Evolutionary conservation across 2,888 invertebrate species (phyloP).

Genomic region (Melanostoma scalare): DNA sequence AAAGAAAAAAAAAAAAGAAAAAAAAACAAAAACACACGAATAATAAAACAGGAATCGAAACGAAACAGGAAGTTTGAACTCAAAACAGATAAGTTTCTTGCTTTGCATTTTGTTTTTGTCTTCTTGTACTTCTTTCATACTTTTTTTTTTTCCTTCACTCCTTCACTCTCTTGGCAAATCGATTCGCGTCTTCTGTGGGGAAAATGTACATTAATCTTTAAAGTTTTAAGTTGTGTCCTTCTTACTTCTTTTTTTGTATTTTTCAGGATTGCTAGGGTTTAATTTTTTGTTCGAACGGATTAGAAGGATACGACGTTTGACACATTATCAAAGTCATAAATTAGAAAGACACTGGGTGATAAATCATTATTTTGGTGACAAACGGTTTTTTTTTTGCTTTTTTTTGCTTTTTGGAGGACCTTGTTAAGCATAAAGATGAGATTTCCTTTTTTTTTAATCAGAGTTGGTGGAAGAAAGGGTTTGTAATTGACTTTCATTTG

Average conservation of each 20-base stretch:
- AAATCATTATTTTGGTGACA: conserved; percentile 62
- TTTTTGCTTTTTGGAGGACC: neutral
- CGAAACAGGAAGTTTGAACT: conserved; percentile 51
- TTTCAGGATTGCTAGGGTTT: neutral
- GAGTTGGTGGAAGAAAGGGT: conserved; percentile 1
- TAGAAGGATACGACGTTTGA: conserved; percentile 55
- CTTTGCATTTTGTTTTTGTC: conserved; percentile 53
- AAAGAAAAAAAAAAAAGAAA: conserved; percentile 30
- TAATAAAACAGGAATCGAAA: neutral
- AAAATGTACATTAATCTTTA: conserved; percentile 21
- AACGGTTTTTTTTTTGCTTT: neutral
- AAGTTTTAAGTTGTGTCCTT: conserved; percentile 13
- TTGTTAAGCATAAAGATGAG: neutral
- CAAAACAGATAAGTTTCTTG: conserved; percentile 66
- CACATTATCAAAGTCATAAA: conserved; percentile 67
- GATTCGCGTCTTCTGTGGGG: conserved; percentile 12
- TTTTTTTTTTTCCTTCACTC: neutral
- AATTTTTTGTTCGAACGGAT: conserved; percentile 17
- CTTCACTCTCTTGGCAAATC: conserved; percentile 12
- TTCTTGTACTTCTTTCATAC: neutral
- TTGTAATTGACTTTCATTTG: conserved; percentile 11
- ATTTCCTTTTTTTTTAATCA: conserved; percentile 1
- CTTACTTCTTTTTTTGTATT: conserved; percentile 20
- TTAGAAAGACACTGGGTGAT: conserved; percentile 39
- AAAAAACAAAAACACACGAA: conserved; percentile 3